A percentile compares a stretch with the other conserved stretches of the same genome.
Evolutionary conservation across 2,888 invertebrate genomes (phyloP).

Genomic region (Folsomia manolachei): DNA sequence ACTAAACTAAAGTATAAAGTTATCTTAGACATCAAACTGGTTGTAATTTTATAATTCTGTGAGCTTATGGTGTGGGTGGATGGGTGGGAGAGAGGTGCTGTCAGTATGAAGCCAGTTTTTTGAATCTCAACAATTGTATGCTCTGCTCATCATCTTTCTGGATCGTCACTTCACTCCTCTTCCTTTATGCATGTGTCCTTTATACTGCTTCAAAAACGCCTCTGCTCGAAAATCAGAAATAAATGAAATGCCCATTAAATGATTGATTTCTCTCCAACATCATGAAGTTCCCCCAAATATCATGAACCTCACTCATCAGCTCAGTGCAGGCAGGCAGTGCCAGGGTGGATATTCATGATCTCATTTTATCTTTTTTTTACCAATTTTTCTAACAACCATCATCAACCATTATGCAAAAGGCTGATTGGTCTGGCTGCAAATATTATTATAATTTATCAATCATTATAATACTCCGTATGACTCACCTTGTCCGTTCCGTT

Average conservation of each 20-base stretch:
- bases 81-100: background rate
- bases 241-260: conserved; percentile 23
- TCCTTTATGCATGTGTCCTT: conserved; percentile 23
- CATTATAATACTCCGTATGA: conserved; percentile 18
- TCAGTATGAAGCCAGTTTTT: conserved; percentile 6
- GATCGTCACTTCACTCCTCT: conserved; percentile 22
- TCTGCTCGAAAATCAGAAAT: conserved; percentile 47
- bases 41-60: background rate
- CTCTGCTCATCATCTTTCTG: conserved; percentile 25
- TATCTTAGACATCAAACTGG: conserved; percentile 3
- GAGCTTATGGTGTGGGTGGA: conserved; percentile 6
- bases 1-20: conserved; percentile 9
- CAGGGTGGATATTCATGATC: background rate
- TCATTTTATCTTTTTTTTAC: background rate
- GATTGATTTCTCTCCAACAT: background rate
- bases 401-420: no score
- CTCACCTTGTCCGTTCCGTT: conserved; percentile 50
- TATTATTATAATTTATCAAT: background rate
- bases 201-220: conserved; percentile 50
- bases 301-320: background rate
- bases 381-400: background rate
- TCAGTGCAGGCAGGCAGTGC: background rate
- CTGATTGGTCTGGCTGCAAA: background rate
- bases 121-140: conserved; percentile 32
- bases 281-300: background rate